Conservation (phyloP, 1,140 invertebrate genomes). For the Tetramorium parvispinum region DNA sequence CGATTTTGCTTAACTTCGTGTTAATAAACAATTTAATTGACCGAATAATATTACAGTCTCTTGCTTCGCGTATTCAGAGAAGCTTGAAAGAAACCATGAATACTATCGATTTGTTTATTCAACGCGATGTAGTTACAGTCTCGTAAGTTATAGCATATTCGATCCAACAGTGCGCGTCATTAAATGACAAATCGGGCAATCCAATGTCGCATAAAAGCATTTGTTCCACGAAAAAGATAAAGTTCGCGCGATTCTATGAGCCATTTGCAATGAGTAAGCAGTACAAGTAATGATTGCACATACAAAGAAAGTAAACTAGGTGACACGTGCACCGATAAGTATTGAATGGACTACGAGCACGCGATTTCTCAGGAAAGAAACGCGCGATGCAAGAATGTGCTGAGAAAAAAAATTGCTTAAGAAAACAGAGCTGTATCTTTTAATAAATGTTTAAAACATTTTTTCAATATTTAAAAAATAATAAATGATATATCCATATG, state of each 20-base stretch:
- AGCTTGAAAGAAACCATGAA: not conserved
- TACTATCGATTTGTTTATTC: conserved; percentile 47
- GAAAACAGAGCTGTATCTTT: not conserved
- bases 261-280: conserved; percentile 37
- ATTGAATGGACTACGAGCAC: conserved; percentile 55
- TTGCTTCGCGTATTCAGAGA: not conserved
- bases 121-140: conserved; percentile 10
- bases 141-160: conserved; percentile 8
- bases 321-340: conserved; percentile 66
- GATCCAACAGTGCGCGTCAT: conserved; percentile 31
- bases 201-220: conserved; percentile 4
- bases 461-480: not conserved
- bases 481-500: not conserved
- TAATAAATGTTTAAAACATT: not conserved
- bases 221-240: conserved; percentile 7
- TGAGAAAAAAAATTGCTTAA: not conserved
- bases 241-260: conserved; percentile 38
- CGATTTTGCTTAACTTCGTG: not conserved
- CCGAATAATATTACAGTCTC: not conserved
- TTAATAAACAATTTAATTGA: not conserved
- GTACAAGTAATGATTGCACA: conserved; percentile 44
- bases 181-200: conserved; percentile 35
- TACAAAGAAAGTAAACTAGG: conserved; percentile 63
- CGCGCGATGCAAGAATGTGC: not conserved
- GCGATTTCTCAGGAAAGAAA: conserved; percentile 38